Conservation (phyloP, 1,140 invertebrate species). For the Anadara kagoshimensis region DNA sequence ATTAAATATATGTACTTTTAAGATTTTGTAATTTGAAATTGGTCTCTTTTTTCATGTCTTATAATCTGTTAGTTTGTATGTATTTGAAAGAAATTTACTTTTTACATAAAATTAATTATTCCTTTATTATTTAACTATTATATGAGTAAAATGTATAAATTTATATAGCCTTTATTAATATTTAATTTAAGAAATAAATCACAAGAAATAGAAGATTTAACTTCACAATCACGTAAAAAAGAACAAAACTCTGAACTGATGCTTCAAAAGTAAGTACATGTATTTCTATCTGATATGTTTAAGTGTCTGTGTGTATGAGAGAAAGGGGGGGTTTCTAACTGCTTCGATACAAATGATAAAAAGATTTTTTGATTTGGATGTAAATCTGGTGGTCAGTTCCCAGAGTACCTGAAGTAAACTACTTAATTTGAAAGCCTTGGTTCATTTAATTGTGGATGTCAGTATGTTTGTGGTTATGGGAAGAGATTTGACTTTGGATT, state of each 20-base stretch:
- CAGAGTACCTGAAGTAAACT: no score
- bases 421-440: no score
- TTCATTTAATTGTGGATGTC: no score
- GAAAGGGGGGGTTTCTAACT: background rate
- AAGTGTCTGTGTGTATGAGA: background rate
- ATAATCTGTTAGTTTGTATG: background rate
- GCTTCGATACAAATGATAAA: background rate
- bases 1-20: no score
- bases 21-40: background rate
- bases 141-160: background rate
- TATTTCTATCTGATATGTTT: background rate
- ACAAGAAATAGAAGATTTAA: conserved; percentile 50
- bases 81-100: no score
- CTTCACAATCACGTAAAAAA: conserved; percentile 35
- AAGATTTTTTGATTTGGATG: no score
- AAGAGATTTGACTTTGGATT: no score
- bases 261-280: conserved; percentile 45
- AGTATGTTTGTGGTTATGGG: no score
- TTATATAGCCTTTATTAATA: conserved; percentile 8
- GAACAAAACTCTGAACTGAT: conserved; percentile 46
- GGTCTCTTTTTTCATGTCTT: background rate
- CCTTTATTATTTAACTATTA: background rate
- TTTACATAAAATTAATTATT: background rate
- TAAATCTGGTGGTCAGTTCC: no score
- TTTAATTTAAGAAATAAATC: conserved; percentile 51